Evolutionary conservation across 2,797 vertebrate species (phyloP).

Genomic region (Champsocephalus esox): DNA sequence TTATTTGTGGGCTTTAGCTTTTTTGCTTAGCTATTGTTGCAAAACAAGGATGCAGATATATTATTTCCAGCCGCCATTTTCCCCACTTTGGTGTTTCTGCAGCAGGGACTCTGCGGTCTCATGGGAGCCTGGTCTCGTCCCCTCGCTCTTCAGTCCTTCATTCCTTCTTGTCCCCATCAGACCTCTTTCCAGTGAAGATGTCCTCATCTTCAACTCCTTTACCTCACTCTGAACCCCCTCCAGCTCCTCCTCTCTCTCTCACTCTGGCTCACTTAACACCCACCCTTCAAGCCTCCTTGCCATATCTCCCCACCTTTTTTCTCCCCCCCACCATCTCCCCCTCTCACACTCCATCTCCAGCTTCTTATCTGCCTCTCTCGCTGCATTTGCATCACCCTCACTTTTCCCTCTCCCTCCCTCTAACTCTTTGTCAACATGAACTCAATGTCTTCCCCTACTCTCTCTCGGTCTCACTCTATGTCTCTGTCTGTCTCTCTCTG

Average conservation of each 20-base stretch:
- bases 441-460: constrained; percentile 26
- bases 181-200: constrained; percentile 50
- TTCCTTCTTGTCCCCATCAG: constrained; percentile 68
- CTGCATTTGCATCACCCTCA: constrained; percentile 72
- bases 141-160: constrained; percentile 59
- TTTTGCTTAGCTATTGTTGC: constrained; percentile 27
- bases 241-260: constrained; percentile 44
- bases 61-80: constrained; percentile 55
- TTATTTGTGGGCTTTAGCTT: constrained; percentile 18
- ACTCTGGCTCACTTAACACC: constrained; percentile 62
- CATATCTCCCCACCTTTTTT: constrained; percentile 69
- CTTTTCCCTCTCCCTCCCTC: constrained; percentile 53
- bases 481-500: constrained; percentile 22
- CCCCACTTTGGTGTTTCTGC: constrained; percentile 50
- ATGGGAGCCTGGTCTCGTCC: constrained; percentile 56
- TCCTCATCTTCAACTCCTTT: constrained; percentile 61
- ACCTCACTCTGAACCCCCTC: constrained; percentile 43
- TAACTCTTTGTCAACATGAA: constrained; percentile 55
- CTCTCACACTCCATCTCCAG: constrained; percentile 72
- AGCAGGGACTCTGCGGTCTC: constrained; percentile 41
- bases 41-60: constrained; percentile 52
- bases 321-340: constrained; percentile 45
- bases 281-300: constrained; percentile 52
- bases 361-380: constrained; percentile 75
- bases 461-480: background rate